These are phyloP conservation scores for Gryllus bimaculatus DNA, from an alignment of 1,140 invertebrate species.

Conservation along the genomic window DNA sequence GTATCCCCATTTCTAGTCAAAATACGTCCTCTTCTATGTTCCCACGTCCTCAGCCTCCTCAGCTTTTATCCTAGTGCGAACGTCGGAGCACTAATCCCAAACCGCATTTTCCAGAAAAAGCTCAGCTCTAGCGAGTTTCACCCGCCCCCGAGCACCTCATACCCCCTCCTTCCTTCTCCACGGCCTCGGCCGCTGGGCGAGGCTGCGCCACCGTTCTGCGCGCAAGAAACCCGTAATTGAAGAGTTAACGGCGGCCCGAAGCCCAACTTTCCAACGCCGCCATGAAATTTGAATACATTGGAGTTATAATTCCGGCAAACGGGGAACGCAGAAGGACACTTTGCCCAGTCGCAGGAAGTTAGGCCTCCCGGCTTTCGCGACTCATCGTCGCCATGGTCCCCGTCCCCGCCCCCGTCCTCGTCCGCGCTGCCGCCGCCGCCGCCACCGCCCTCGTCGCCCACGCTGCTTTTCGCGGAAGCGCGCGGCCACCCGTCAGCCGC, in stretches of 20 bases:
- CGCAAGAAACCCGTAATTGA: background rate
- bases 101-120: background rate
- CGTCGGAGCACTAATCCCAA: background rate
- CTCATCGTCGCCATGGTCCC: too few relatives aligned
- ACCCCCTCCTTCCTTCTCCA: background rate
- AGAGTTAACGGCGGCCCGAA: background rate
- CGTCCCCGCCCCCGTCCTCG: too few relatives aligned
- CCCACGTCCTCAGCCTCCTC: background rate
- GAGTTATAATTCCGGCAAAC: background rate
- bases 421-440: too few relatives aligned
- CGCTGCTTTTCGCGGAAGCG: too few relatives aligned
- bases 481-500: too few relatives aligned
- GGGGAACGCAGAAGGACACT: background rate
- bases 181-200: too few relatives aligned
- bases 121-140: background rate
- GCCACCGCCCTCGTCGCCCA: too few relatives aligned
- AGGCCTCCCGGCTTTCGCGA: too few relatives aligned
- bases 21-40: too few relatives aligned
- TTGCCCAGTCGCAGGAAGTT: too few relatives aligned
- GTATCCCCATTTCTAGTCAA: too few relatives aligned
- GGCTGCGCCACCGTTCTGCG: background rate
- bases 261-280: background rate
- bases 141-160: background rate
- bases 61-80: background rate
- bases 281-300: background rate